A percentile compares a stretch with the other conserved stretches of the same genome.
These are phyloP conservation scores for Tortrix viridana DNA, from an alignment of 2,888 invertebrate species.

Conservation along the genomic window DNA sequence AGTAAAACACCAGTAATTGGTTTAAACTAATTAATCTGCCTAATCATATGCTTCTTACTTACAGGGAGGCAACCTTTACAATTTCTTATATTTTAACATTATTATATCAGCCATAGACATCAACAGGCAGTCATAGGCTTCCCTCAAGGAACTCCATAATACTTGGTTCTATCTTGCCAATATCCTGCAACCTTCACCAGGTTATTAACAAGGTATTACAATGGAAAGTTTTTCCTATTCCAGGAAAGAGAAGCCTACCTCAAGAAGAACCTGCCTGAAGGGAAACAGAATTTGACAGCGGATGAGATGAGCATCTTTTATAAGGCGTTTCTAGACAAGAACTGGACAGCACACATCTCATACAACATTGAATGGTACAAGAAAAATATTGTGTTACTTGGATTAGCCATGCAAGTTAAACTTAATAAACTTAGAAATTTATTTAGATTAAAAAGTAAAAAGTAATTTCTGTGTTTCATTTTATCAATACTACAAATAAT, in stretches of 20 bases:
- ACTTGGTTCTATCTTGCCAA: neutral
- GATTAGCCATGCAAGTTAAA: slow-evolving; percentile 85
- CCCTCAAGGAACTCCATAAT: neutral
- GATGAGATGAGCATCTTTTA: slow-evolving; percentile 96
- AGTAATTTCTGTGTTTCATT: slow-evolving; percentile 35
- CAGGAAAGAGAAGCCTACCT: slow-evolving; percentile 86
- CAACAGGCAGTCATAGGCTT: too few relatives aligned
- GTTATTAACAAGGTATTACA: neutral
- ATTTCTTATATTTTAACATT: too few relatives aligned
- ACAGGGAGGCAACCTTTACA: too few relatives aligned
- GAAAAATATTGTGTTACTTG: slow-evolving; percentile 87
- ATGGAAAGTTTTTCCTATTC: slow-evolving; percentile 43
- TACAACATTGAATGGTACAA: slow-evolving; percentile 95
- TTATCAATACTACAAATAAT: neutral
- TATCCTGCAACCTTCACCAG: too few relatives aligned
- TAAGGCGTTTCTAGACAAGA: slow-evolving; percentile 92
- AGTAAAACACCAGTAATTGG: too few relatives aligned
- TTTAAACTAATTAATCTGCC: too few relatives aligned
- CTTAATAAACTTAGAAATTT: slow-evolving; percentile 71
- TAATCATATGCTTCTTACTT: too few relatives aligned
- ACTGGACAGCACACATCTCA: slow-evolving; percentile 88
- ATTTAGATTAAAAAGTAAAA: slow-evolving; percentile 61
- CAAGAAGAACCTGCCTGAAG: slow-evolving; percentile 70
- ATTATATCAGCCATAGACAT: too few relatives aligned
- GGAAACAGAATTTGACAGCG: slow-evolving; percentile 85